phyloP scores from a whole-genome alignment of 2,113 vertebrate species.

The Cervus canadensis region DNA sequence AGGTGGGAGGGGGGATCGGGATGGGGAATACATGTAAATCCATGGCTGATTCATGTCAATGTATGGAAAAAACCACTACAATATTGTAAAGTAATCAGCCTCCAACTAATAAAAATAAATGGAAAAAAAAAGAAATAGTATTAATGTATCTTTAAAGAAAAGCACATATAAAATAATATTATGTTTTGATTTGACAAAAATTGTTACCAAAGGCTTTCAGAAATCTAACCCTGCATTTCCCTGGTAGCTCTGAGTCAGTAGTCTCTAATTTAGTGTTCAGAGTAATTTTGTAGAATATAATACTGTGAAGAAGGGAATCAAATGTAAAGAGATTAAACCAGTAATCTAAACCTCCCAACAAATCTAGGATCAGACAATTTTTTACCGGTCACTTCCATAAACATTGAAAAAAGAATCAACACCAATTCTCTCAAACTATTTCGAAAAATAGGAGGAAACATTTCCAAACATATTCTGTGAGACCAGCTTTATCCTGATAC shows the following conservation, averaged over 20 bases:
- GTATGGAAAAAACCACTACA: no score
- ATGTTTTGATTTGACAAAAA: conserved; percentile 7
- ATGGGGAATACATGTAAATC: no score
- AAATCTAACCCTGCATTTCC: neutral
- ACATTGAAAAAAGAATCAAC: neutral
- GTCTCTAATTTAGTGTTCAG: neutral
- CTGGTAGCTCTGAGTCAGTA: neutral
- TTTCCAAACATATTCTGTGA: neutral
- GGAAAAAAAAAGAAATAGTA: neutral
- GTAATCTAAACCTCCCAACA: neutral
- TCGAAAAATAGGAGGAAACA: neutral
- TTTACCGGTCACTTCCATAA: neutral
- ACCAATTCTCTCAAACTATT: neutral
- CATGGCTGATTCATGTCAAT: no score
- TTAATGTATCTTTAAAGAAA: neutral
- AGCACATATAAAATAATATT: neutral
- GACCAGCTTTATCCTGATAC: neutral
- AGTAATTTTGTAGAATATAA: neutral
- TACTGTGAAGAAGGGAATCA: neutral
- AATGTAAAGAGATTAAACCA: neutral
- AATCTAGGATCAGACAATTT: neutral
- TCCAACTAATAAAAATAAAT: no score
- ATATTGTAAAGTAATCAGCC: no score
- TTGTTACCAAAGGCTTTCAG: neutral
- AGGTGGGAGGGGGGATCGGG: no score